These are phyloP conservation scores for Oreortyx pictus DNA, from an alignment of 2,797 vertebrate genomes.

Conservation along the genomic window DNA sequence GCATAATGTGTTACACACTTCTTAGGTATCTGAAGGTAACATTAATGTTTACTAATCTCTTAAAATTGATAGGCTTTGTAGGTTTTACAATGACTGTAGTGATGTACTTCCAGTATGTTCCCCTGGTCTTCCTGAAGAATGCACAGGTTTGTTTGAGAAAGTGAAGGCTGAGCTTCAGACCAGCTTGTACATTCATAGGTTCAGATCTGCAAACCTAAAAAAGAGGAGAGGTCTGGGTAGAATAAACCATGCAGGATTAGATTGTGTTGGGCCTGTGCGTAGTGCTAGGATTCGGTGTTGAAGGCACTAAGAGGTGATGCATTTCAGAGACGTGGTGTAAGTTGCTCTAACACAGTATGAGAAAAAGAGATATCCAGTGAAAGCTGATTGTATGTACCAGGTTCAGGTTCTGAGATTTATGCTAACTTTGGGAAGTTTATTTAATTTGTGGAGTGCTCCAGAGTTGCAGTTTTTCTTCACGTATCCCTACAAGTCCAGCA, in stretches of 20 bases:
- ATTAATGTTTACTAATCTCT: background rate
- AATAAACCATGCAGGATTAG: rapidly evolving
- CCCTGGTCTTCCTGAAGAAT: background rate
- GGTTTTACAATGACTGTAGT: background rate
- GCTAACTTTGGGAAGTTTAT: background rate
- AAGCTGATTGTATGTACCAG: background rate
- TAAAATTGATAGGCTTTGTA: background rate
- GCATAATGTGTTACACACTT: background rate
- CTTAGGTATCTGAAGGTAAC: background rate
- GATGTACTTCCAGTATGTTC: background rate
- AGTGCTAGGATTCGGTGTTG: background rate
- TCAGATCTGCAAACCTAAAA: background rate
- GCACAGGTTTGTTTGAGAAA: background rate
- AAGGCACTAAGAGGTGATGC: background rate
- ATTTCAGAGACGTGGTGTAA: rapidly evolving
- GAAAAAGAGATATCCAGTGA: background rate
- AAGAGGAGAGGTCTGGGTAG: background rate
- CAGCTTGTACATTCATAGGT: background rate
- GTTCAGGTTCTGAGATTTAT: too few species aligned
- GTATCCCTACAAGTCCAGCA: background rate
- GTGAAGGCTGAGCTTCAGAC: background rate
- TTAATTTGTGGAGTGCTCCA: background rate
- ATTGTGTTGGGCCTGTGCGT: rapidly evolving
- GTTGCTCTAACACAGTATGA: background rate
- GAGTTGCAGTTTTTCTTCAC: background rate